phyloP scores from a whole-genome alignment of 2,888 invertebrate genomes.

The Allacma fusca region DNA sequence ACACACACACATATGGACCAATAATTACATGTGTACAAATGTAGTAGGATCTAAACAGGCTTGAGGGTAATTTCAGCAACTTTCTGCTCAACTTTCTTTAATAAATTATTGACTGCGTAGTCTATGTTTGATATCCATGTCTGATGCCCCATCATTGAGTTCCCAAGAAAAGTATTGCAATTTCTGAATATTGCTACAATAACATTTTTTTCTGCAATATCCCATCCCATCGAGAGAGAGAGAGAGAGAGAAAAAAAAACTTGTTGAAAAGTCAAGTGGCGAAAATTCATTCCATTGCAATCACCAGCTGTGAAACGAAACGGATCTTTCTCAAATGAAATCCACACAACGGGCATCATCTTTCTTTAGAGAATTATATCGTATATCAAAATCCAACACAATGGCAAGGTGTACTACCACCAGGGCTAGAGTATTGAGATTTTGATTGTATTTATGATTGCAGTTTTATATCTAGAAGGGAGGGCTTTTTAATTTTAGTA shows the following conservation, averaged over 20 bases:
- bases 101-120: too few relatives aligned
- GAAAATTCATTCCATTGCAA: slow-evolving; percentile 1
- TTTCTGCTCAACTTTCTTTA: background rate
- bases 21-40: too few relatives aligned
- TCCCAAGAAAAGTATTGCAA: background rate
- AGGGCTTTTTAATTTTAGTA: too few relatives aligned
- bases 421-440: too few relatives aligned
- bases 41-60: too few relatives aligned
- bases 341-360: slow-evolving; percentile 22
- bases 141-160: background rate
- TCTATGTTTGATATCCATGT: background rate
- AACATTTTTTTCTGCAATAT: background rate
- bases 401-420: too few relatives aligned
- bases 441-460: too few relatives aligned
- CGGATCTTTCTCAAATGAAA: slow-evolving; percentile 3
- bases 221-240: background rate
- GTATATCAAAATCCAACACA: too few relatives aligned
- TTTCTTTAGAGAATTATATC: too few relatives aligned
- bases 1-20: too few relatives aligned
- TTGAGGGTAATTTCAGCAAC: background rate
- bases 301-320: slow-evolving; percentile 22
- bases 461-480: too few relatives aligned
- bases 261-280: background rate
- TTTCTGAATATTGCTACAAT: background rate
- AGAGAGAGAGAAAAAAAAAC: too few relatives aligned